A percentile compares a stretch with the other conserved stretches of the same genome.
Evolutionary conservation across 2,113 vertebrate genomes (phyloP).

Genomic region (Cyanistes caeruleus): DNA sequence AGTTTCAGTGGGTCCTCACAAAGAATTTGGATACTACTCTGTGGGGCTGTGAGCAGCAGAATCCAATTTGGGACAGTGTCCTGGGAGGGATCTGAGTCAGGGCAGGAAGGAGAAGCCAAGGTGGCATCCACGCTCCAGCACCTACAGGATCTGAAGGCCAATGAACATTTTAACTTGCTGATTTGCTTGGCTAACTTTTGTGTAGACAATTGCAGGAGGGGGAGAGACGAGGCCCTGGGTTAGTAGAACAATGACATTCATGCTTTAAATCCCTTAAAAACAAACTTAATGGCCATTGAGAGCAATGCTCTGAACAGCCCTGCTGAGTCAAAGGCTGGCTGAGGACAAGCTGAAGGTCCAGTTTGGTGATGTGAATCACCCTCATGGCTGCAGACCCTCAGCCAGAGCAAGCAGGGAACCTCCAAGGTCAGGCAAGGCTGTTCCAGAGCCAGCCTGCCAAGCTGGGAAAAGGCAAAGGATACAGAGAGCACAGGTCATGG

Average conservation of each 20-base stretch:
- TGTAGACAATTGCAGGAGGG: neutral
- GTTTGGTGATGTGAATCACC: neutral
- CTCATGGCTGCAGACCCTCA: neutral
- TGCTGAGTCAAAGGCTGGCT: neutral
- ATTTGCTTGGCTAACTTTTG: neutral
- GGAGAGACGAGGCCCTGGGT: neutral
- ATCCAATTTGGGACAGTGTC: neutral
- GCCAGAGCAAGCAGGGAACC: neutral
- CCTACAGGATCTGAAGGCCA: neutral
- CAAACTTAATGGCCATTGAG: neutral
- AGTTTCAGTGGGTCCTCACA: neutral
- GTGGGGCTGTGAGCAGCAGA: neutral
- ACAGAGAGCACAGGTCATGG: neutral
- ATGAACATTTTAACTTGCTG: neutral
- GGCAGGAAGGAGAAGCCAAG: neutral
- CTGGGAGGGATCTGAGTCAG: neutral
- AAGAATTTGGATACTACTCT: neutral
- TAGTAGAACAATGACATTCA: neutral
- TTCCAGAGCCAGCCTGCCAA: neutral
- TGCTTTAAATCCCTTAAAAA: conserved; percentile 8
- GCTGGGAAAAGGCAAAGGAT: neutral
- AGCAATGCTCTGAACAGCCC: neutral
- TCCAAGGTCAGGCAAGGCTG: neutral
- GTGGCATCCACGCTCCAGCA: neutral
- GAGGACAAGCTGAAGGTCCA: neutral